Base-by-base conservation (phyloP, 2,113 vertebrate genomes). In the Pluvialis apricaria region DNA sequence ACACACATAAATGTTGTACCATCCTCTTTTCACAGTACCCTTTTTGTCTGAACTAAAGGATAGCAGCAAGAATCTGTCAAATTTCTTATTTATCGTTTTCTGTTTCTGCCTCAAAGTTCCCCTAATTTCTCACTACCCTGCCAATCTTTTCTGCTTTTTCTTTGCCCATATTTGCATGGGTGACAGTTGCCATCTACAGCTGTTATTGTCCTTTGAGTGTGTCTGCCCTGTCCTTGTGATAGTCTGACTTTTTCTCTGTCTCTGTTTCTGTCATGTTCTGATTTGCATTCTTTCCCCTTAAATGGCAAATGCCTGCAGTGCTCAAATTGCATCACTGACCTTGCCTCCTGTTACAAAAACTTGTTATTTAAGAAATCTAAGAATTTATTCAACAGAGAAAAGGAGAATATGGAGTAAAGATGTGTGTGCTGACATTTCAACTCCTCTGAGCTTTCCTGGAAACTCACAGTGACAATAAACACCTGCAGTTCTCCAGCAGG, bases 361-460 rank as follows among this genome's bases (percentile, higher is more conserved):
- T 82, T 84, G 42, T 61, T 94, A 69, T 90, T 90, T 93, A 73
- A 58, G 93, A 96, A 69, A 65, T 65, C 52, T 44, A 91, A 90
- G 58, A 55, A 70, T 87, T 69, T 90, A 14, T 65, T 90, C 57
- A 69, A 60, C 26, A 79, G 65, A 72, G n/a, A 62, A 90, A 78
- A 58, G 11, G 5, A 72, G 51, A 78, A 72, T 69, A 44, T 79
- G 54, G 66, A 65, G 55, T 52, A 77, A 65, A 70, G 34, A 80
- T 76, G 42, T 58, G 15, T 44, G 13, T 45, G 13, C 54, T 96
- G 93, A 94, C 90, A 93, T 94, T 96, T 93, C 82, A 93, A 2
- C 34, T 90, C 93, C 73, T 79, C 45, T 42, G 91, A 94, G 76
- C 36, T 93, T 94, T 91, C 58, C 45, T 82, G 75, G 52, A 69